Evolutionary conservation across 2,113 vertebrate species (phyloP).

Genomic region (Lagopus leucura): DNA sequence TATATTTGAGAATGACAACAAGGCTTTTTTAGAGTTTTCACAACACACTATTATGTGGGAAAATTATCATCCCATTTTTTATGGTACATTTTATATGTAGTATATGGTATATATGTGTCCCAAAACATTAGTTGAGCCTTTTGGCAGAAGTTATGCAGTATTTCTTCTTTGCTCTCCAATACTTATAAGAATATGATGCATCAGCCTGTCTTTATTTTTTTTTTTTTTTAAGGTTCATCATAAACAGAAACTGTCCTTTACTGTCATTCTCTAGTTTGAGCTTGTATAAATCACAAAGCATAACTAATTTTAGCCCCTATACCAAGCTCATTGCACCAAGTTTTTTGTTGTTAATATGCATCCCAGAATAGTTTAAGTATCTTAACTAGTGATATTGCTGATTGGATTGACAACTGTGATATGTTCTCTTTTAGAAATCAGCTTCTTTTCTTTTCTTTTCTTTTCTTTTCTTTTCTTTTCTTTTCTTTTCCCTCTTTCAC

Average conservation of each 20-base stretch:
- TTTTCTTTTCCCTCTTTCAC: neutral
- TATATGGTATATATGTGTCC: neutral
- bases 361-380: neutral
- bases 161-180: neutral
- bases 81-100: neutral
- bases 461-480: too few relatives aligned
- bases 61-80: neutral
- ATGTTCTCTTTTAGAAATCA: neutral
- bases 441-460: neutral
- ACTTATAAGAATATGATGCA: neutral
- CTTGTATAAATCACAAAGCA: neutral
- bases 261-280: neutral
- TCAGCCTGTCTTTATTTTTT: neutral
- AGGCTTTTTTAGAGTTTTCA: slow-evolving; percentile 1
- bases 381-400: neutral
- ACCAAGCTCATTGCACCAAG: neutral
- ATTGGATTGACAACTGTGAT: neutral
- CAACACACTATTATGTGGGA: neutral
- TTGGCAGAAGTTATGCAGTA: neutral
- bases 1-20: neutral
- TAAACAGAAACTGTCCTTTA: neutral
- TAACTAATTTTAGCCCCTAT: neutral
- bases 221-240: neutral
- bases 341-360: neutral
- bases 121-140: neutral